phyloP scores from a whole-genome alignment of 2,113 vertebrate species.

The Diadophis punctatus region DNA sequence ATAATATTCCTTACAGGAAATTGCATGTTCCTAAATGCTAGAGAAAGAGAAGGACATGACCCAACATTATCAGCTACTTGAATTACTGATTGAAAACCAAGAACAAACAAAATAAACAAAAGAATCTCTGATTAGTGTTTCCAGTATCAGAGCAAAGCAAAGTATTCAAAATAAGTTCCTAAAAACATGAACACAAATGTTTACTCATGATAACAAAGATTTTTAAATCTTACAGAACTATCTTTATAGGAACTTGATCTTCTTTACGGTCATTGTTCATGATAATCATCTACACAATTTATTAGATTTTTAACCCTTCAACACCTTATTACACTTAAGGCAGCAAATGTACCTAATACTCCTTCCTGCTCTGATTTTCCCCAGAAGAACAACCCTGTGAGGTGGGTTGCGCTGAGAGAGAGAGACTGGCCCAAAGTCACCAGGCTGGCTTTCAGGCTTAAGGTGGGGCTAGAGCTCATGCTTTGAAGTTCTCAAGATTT shows the following conservation, averaged over 20 bases:
- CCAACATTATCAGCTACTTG: neutral
- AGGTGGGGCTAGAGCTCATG: neutral
- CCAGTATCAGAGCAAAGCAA: neutral
- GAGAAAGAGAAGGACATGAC: neutral
- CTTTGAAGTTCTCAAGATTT: neutral
- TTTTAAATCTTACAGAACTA: neutral
- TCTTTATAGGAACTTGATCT: neutral
- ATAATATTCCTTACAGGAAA: neutral
- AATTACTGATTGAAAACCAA: neutral
- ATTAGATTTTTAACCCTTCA: neutral
- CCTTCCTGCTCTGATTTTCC: neutral
- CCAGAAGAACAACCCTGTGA: neutral
- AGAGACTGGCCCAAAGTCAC: neutral
- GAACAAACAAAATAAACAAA: slow-evolving; percentile 4
- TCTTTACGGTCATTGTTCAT: neutral
- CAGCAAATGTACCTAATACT: neutral
- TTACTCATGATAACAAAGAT: neutral
- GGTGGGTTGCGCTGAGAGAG: neutral
- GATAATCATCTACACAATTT: neutral
- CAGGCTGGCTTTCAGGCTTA: neutral
- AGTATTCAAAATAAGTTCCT: neutral
- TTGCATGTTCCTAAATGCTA: neutral
- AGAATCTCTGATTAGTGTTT: neutral
- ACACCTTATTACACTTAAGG: neutral
- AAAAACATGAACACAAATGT: neutral